Evolutionary conservation across 2,113 vertebrate species (phyloP), one percentile per base, ranked within the genome.

Genomic region (Scophthalmus maximus): DNA sequence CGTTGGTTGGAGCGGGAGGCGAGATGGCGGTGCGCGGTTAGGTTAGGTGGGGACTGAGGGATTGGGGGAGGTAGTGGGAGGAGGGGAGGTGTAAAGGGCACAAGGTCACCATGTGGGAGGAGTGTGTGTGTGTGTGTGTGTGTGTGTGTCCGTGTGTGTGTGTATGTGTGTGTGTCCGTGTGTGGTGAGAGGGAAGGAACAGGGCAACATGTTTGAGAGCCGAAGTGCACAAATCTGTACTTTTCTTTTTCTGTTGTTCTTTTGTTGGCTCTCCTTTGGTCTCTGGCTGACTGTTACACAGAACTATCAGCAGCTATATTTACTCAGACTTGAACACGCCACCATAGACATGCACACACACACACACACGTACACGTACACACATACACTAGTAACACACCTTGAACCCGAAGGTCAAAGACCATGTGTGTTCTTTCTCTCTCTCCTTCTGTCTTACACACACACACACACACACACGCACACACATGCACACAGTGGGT

Each of bases 351-450:
- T 55, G 72, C 60, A 26, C 40, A 71, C 29, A 44, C 15, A 68
- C 62, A 51, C 44, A 68, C 52, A 78, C 34, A 66, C 30, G 60
- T 44, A 42, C 11, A 26, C 44, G 34, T 32, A 42, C 55, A 72
- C 61, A 27, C 47, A 74, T 46, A 40, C 14, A 77, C 64, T 5
- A 8, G 15, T n/a, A 11, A 68, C 51, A 76, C 51, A 47, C 69
- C 65, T 78, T 73, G 60, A 85, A 80, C 65, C 75, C 42, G 78
- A 42, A 83, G 86, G 84, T 87, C 78, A 85, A 82, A 85, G 81
- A 76, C 57, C 82, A 82, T 74, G 73, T 85, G 80, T 83, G 69
- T 23, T 78, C 77, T 73, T 50, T 67, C 59, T 71, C 52, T 76
- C 26, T 42, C 15, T n/a, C 22, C 52, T 7, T 30, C 30, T 42